Percentiles rank a stretch among this genome's conserved stretches.
Evolutionary conservation across 2,888 invertebrate genomes (phyloP).

Genomic region (Resseliella maxima): DNA sequence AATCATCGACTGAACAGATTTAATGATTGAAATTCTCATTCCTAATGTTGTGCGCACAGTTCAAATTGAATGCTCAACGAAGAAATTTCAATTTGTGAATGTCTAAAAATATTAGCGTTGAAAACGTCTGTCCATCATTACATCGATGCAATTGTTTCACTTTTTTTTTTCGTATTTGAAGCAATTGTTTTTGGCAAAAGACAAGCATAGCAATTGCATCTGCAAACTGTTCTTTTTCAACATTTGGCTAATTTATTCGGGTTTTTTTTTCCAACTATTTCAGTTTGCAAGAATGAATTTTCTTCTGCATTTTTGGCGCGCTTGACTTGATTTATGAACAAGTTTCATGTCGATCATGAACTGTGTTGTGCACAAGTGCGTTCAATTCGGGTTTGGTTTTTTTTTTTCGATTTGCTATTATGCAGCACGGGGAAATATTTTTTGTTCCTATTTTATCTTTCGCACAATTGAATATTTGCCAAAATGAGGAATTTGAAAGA

Average conservation of each 20-base stretch:
- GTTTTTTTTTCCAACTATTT: too few relatives aligned
- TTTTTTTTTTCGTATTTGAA: background rate
- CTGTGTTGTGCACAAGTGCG: slow-evolving; percentile 33
- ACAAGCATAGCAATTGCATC: too few relatives aligned
- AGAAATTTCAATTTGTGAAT: background rate
- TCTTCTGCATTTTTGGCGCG: background rate
- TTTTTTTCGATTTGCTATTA: too few relatives aligned
- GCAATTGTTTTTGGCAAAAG: too few relatives aligned
- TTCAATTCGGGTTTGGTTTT: background rate
- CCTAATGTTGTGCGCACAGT: too few relatives aligned
- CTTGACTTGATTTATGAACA: slow-evolving; percentile 10
- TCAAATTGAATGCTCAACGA: background rate
- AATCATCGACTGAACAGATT: slow-evolving; percentile 18
- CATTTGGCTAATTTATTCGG: background rate
- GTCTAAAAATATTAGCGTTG: slow-evolving; percentile 7
- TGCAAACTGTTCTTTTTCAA: background rate
- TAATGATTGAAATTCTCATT: too few relatives aligned
- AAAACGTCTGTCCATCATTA: background rate
- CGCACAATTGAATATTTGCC: slow-evolving; percentile 50
- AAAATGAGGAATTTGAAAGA: too few relatives aligned
- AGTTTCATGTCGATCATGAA: background rate
- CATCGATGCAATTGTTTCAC: background rate
- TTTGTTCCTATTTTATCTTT: background rate
- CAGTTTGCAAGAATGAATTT: background rate
- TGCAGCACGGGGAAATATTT: slow-evolving; percentile 7